Conservation (phyloP, 2,888 invertebrate species). For the Ditula angustiorana region DNA sequence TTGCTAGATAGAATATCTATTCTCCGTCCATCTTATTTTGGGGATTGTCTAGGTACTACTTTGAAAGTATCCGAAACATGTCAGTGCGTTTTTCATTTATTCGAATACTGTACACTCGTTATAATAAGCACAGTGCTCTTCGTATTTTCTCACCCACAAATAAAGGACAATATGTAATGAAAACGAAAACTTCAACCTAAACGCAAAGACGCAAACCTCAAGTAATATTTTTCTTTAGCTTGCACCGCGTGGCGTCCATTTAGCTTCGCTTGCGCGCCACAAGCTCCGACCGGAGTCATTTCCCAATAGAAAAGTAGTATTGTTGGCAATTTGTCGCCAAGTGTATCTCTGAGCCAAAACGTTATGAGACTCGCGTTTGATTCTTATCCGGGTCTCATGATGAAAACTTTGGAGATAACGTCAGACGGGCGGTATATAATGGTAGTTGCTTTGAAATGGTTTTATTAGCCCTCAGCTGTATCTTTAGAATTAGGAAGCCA, state of each 20-base stretch:
- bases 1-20: not conserved
- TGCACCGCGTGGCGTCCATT: slow-evolving; percentile 49
- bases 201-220: slow-evolving; percentile 39
- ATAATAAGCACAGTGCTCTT: not conserved
- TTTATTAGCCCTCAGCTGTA: not conserved
- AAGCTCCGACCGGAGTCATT: not conserved
- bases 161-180: slow-evolving; percentile 15
- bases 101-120: no score
- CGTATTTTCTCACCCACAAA: not conserved
- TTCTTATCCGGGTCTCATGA: slow-evolving; percentile 45
- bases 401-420: slow-evolving; percentile 48
- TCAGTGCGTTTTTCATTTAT: no score
- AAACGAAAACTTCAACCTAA: slow-evolving; percentile 33
- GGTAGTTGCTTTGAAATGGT: slow-evolving; percentile 5
- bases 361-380: slow-evolving; percentile 50
- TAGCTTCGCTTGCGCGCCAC: slow-evolving; percentile 45
- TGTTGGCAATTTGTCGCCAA: slow-evolving; percentile 10
- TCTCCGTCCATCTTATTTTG: no score
- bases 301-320: not conserved
- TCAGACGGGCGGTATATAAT: slow-evolving; percentile 6
- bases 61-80: not conserved
- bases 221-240: slow-evolving; percentile 53
- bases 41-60: not conserved
- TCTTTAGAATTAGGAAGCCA: not conserved
- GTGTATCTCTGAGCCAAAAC: slow-evolving; percentile 49